Evolutionary conservation across 2,888 invertebrate genomes (phyloP).

Genomic region (Morpho achilles): DNA sequence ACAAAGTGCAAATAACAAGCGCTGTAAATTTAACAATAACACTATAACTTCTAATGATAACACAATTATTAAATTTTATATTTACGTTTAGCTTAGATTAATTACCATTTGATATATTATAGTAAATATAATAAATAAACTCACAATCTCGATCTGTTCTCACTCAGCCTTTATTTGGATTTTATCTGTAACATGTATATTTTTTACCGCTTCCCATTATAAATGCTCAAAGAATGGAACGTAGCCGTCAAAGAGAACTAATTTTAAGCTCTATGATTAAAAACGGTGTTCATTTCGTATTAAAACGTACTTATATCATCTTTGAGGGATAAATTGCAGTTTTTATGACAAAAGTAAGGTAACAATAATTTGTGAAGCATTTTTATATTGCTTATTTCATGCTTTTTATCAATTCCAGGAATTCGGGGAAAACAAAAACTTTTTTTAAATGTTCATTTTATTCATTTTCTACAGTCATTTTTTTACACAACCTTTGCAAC

Average conservation of each 20-base stretch:
- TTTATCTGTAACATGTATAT: constrained; percentile 1
- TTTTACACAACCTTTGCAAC: too few species aligned
- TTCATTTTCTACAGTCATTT: too few species aligned
- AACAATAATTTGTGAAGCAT: too few species aligned
- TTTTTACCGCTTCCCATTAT: constrained; percentile 11
- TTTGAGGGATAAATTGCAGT: constrained; percentile 2
- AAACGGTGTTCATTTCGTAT: constrained; percentile 28
- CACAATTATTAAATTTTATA: too few species aligned
- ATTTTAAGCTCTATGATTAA: constrained; percentile 56
- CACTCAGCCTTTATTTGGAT: not conserved
- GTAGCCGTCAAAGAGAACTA: constrained; percentile 45
- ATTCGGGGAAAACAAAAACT: too few species aligned
- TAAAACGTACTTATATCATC: constrained; percentile 7
- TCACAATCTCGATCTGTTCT: not conserved
- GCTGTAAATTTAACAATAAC: too few species aligned
- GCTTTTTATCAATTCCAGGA: too few species aligned
- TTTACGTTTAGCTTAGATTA: not conserved
- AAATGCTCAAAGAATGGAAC: constrained; percentile 27
- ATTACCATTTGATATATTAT: not conserved
- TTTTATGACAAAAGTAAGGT: not conserved
- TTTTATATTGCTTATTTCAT: too few species aligned
- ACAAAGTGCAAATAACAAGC: too few species aligned
- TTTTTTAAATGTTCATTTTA: too few species aligned
- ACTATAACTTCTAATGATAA: too few species aligned
- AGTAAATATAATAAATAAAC: not conserved